Conservation (phyloP, 2,113 vertebrate species). For the Verasper variegatus region DNA sequence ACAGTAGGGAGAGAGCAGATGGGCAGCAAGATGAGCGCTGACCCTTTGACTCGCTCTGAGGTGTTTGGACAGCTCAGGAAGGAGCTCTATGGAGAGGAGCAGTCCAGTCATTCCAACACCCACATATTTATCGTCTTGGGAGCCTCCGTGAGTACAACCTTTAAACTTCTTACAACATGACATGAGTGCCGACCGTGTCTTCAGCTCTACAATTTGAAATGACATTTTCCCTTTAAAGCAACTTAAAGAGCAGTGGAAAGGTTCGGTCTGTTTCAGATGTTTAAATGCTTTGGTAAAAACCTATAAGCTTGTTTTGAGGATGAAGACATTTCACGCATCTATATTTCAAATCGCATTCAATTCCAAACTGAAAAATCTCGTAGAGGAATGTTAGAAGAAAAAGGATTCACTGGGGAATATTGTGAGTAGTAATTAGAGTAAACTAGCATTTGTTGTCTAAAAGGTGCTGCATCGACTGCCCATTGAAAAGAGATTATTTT, state of each 20-base stretch:
- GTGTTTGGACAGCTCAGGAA: slow-evolving; percentile 85
- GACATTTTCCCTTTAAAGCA: not conserved
- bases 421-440: not conserved
- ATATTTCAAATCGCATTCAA: too few relatives aligned
- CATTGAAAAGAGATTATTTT: too few relatives aligned
- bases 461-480: too few relatives aligned
- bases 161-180: slow-evolving; percentile 4
- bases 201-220: not conserved
- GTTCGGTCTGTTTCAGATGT: not conserved
- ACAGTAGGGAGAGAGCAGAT: slow-evolving; percentile 15
- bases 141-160: slow-evolving; percentile 85
- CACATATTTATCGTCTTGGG: slow-evolving; percentile 88
- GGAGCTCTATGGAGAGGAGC: slow-evolving; percentile 83
- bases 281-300: not conserved
- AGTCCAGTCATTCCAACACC: slow-evolving; percentile 71
- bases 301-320: too few relatives aligned
- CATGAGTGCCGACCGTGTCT: not conserved
- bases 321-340: not conserved
- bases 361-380: too few relatives aligned
- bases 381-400: too few relatives aligned
- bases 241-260: not conserved
- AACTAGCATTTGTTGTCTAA: not conserved
- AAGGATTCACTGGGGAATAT: not conserved
- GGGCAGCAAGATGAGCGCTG: slow-evolving; percentile 59
- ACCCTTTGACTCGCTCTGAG: slow-evolving; percentile 76